Base-by-base conservation (phyloP, 2,888 invertebrate species). In the Pandemis cinnamomeana region DNA sequence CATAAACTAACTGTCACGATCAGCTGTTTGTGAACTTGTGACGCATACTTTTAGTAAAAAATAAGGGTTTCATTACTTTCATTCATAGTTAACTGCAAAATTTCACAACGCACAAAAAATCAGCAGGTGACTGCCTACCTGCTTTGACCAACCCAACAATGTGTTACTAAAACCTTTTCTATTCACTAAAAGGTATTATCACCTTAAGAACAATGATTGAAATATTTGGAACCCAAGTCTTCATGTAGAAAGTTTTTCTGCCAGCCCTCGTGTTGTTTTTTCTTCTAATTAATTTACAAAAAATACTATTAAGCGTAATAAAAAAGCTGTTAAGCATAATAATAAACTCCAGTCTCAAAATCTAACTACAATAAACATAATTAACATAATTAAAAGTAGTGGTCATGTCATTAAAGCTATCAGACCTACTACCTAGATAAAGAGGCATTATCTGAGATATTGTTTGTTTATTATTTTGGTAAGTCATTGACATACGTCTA, bases 401-500 rank as follows among this genome's bases (percentile, higher is more conserved):
- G 53, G 53, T 53, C n/a, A 27, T 58, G 58, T 8, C 8, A 27
- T 7, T 58, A 10, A 58, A 7, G 42, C n/a, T n/a, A 42, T 61
- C 61, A 58, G 7, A 11, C 4, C 58, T 11, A 58, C 58, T 11
- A 58, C 5, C 58, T 58, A 58, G 27, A 55, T 27, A 58, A 58
- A 11, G 7, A 10, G 27, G 11, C 4, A 58, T 27, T 58, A 58
- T 58, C 58, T 5, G 10, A 27, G 10, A 58, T 2, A 27, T 27
- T 58, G 58, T 58, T 58, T 58, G 27, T 58, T 58, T 58, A 58
- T 58, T 58, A 58, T 58, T 58, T 36, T 27, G 10, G 27, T 11
- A 58, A 58, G 58, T 58, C 58, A 27, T 27, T 58, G 3, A 8
- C 27, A 55, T 27, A 27, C 20, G 27, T 58, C 27, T 58, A 15